A percentile compares a stretch with the other conserved stretches of the same genome.
Conservation (phyloP, 1,140 invertebrate genomes). For the Uloborus diversus region DNA sequence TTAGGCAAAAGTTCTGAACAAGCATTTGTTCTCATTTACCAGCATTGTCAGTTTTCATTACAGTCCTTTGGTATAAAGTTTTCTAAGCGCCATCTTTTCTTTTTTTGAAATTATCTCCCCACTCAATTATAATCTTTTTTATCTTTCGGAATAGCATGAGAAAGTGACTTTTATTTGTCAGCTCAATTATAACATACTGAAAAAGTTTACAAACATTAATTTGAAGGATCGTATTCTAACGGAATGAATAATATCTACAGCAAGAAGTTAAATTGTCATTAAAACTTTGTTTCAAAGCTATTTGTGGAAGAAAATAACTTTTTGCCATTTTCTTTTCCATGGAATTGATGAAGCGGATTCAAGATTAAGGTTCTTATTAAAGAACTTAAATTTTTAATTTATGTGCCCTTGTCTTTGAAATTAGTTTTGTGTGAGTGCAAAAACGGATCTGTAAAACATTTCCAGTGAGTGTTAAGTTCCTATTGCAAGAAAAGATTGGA, state of each 20-base stretch:
- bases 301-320: neutral
- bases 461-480: too few species aligned
- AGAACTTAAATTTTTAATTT: conserved; percentile 13
- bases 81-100: neutral
- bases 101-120: neutral
- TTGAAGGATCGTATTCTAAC: neutral
- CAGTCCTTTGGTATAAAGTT: conserved; percentile 2
- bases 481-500: too few species aligned
- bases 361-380: too few species aligned
- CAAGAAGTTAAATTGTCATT: conserved; percentile 30
- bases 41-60: conserved; percentile 48
- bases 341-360: too few species aligned
- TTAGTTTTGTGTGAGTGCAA: too few species aligned
- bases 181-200: conserved; percentile 30
- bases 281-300: neutral
- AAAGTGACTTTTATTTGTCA: conserved; percentile 15
- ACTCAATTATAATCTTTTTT: conserved; percentile 40
- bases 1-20: conserved; percentile 3
- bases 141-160: neutral
- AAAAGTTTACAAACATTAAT: conserved; percentile 10
- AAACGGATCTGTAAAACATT: too few species aligned
- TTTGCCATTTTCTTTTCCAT: too few species aligned
- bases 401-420: too few species aligned
- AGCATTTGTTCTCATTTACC: conserved; percentile 37
- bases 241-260: too few species aligned